phyloP scores from a whole-genome alignment of 2,797 vertebrate genomes.

The Lycodopsis pacificus region DNA sequence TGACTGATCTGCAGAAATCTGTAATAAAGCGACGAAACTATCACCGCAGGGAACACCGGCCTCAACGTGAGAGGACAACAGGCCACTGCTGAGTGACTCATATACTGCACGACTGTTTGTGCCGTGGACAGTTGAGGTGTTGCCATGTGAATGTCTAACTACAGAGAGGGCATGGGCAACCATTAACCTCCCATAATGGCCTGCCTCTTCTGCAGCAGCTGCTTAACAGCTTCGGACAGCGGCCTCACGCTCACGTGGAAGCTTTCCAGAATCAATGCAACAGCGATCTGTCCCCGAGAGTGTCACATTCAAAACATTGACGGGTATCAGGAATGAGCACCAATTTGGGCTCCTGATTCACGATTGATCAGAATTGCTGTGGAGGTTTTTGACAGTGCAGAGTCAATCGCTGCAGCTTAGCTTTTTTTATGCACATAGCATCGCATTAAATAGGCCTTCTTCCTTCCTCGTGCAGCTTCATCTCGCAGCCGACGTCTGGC shows the following conservation, averaged over 20 bases:
- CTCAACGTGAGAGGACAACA: conserved; percentile 33
- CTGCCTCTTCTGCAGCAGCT: conserved; percentile 67
- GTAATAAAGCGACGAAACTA: conserved; percentile 3
- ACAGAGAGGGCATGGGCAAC: conserved; percentile 66
- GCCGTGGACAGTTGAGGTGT: conserved; percentile 59
- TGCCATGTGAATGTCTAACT: conserved; percentile 75
- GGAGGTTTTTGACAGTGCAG: conserved; percentile 15
- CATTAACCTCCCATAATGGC: conserved; percentile 77
- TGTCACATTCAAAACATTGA: conserved; percentile 45
- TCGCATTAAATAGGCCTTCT: background rate
- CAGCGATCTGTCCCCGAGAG: conserved; percentile 41
- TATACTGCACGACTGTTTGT: conserved; percentile 60
- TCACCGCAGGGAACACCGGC: background rate
- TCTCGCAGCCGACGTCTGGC: background rate
- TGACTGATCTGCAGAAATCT: conserved; percentile 19
- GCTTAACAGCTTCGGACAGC: conserved; percentile 68
- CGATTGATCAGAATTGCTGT: conserved; percentile 1
- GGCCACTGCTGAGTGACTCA: conserved; percentile 56
- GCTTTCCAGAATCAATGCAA: conserved; percentile 58
- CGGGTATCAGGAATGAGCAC: conserved; percentile 13
- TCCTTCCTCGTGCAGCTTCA: background rate
- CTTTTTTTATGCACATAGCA: background rate
- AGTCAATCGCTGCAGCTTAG: conserved; percentile 9
- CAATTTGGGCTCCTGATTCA: conserved; percentile 9
- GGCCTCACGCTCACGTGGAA: conserved; percentile 50